phyloP scores from a whole-genome alignment of 1,140 invertebrate genomes.

The Heliconius hermathena region DNA sequence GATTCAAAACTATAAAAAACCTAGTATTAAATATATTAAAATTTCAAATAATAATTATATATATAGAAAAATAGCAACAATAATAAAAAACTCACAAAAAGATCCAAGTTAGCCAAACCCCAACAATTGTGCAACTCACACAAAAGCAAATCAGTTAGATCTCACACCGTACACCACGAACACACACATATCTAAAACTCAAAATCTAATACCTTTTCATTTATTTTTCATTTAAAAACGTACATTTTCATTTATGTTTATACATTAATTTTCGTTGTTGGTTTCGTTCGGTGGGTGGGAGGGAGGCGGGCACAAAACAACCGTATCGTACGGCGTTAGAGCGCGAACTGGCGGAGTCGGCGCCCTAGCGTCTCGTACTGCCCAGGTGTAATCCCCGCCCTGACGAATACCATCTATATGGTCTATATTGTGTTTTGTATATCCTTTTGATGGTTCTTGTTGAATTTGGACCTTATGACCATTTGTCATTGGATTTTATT shows the following conservation, averaged over 20 bases:
- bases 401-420: neutral
- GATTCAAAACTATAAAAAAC: too few species aligned
- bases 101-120: neutral
- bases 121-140: neutral
- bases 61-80: neutral
- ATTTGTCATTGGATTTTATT: neutral
- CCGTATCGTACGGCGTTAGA: slow-evolving; percentile 43
- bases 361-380: slow-evolving; percentile 61
- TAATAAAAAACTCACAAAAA: neutral
- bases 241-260: slow-evolving; percentile 64
- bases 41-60: neutral
- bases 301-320: slow-evolving; percentile 23
- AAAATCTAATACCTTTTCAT: neutral
- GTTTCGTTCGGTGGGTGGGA: slow-evolving; percentile 25
- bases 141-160: slow-evolving; percentile 57
- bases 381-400: slow-evolving; percentile 49
- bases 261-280: slow-evolving; percentile 43
- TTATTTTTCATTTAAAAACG: neutral
- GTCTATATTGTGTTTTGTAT: neutral
- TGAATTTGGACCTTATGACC: neutral
- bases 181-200: neutral
- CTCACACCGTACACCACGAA: slow-evolving; percentile 22
- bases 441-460: neutral
- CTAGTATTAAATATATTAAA: neutral
- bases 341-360: slow-evolving; percentile 55